These are phyloP conservation scores for Leuctra nigra DNA, from an alignment of 2,888 invertebrate genomes.

Conservation along the genomic window DNA sequence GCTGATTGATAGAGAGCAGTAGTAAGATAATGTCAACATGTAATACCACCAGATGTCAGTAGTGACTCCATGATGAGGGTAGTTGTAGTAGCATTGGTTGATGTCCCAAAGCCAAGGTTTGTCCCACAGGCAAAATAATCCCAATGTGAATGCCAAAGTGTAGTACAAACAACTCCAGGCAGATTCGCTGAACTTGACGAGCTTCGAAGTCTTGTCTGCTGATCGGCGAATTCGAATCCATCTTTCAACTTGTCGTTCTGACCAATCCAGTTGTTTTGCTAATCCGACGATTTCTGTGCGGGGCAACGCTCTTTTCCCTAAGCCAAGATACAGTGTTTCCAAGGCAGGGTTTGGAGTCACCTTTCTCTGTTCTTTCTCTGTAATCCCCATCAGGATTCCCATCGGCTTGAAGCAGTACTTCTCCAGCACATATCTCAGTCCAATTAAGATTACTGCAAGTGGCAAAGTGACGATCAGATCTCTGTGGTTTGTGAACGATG, in stretches of 20 bases:
- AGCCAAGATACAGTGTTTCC: constrained; percentile 61
- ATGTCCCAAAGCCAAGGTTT: constrained; percentile 93
- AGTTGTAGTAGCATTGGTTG: constrained; percentile 73
- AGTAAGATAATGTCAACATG: constrained; percentile 49
- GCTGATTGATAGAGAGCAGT: constrained; percentile 48
- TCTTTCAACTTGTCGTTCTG: constrained; percentile 80
- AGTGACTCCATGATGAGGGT: constrained; percentile 73
- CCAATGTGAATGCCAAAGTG: constrained; percentile 70
- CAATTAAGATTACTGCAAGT: constrained; percentile 40
- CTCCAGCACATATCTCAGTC: constrained; percentile 41
- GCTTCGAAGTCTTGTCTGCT: constrained; percentile 80
- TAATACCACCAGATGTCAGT: constrained; percentile 61
- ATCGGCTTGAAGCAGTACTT: constrained; percentile 37
- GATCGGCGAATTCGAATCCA: constrained; percentile 81
- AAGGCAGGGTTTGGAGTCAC: constrained; percentile 64
- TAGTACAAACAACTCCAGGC: constrained; percentile 86
- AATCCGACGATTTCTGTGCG: constrained; percentile 72
- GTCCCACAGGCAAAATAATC: constrained; percentile 75
- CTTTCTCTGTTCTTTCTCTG: constrained; percentile 64
- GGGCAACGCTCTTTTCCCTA: constrained; percentile 57
- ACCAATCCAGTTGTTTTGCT: constrained; percentile 76
- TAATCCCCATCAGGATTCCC: constrained; percentile 36
- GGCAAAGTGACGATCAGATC: constrained; percentile 40
- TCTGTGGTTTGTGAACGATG: constrained; percentile 49
- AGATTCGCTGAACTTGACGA: constrained; percentile 85